phyloP scores from a whole-genome alignment of 2,888 invertebrate genomes.

The Vesta saturnalis region DNA sequence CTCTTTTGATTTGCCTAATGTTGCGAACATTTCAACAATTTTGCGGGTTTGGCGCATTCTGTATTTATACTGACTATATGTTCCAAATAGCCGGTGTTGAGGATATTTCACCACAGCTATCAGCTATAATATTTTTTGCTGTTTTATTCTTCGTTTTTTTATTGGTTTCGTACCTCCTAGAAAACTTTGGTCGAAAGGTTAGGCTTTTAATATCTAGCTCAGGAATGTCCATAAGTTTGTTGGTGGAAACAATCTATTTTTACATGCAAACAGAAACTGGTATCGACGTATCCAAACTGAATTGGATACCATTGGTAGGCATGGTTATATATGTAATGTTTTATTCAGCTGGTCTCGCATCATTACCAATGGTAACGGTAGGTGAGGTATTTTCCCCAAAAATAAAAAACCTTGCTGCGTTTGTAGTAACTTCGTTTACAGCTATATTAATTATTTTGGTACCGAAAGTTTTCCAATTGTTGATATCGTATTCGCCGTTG shows the following conservation, averaged over 20 bases:
- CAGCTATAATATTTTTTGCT: slow-evolving; percentile 53
- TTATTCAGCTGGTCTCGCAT: slow-evolving; percentile 46
- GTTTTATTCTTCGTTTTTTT: slow-evolving; percentile 37
- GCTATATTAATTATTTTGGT: slow-evolving; percentile 43
- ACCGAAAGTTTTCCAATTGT: slow-evolving; percentile 52
- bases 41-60: slow-evolving; percentile 48
- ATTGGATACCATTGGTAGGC: slow-evolving; percentile 53
- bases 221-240: slow-evolving; percentile 42
- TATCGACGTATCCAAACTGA: slow-evolving; percentile 42
- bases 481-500: slow-evolving; percentile 50
- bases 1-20: slow-evolving; percentile 48
- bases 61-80: slow-evolving; percentile 48
- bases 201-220: slow-evolving; percentile 44
- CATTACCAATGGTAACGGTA: slow-evolving; percentile 52
- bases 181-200: slow-evolving; percentile 47
- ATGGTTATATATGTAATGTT: slow-evolving; percentile 48
- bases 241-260: slow-evolving; percentile 47
- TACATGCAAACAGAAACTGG: slow-evolving; percentile 42
- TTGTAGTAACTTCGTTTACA: slow-evolving; percentile 47
- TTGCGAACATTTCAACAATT: slow-evolving; percentile 51
- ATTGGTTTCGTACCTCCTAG: slow-evolving; percentile 43
- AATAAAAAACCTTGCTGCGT: slow-evolving; percentile 53
- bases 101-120: slow-evolving; percentile 46
- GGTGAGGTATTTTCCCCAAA: slow-evolving; percentile 53
- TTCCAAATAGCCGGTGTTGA: slow-evolving; percentile 52